Base-by-base conservation (phyloP, 2,888 invertebrate species). In the Anaspis maculata region DNA sequence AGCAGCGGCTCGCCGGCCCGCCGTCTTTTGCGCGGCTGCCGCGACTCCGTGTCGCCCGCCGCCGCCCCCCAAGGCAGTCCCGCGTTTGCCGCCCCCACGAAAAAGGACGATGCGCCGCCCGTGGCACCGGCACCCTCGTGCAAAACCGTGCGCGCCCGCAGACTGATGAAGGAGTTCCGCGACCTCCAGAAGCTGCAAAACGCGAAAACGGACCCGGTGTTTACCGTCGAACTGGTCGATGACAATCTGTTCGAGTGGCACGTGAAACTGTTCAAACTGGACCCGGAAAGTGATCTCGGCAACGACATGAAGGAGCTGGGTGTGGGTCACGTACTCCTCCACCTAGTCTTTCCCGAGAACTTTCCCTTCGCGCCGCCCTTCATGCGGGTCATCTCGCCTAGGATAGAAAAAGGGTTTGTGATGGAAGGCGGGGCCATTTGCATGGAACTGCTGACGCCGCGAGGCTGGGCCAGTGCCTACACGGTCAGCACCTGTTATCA, bases 341-440 rank as follows among this genome's bases (percentile, higher is more conserved):
- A 87, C 62, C 70, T 87, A 49, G 72, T 82, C 44, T 89, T 89
- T 66, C 89, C 89, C 10, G 86, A 89, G 56, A 88, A 87, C 61
- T 89, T 89, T 56, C 89, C 89, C 24, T 89, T 89, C 57, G 83
- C 85, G 23, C 89, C 89, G 30, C 89, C 89, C 24, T 89, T 89
- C 63, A 73, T 77, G 71, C 62, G 76, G 29, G 76, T 77, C 5
- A 73, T 77, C 25, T 70, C 76, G 10, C 77, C 77, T 2, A 64
- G 73, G 37, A 73, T 77, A 44, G 76, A 77, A 48, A 76, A 75
- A 50, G 88, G 87, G 22, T 89, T 87, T 59, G 88, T 89, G 13
- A 88, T 89, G 88, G 87, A 88, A 67, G 87, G 87, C 35, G 87
- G 88, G 22, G 88, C 88, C 25, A 89, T 89, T 55, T 87, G 87